Conservation (phyloP, 1,140 invertebrate species). For the Sitobion miscanthi region DNA sequence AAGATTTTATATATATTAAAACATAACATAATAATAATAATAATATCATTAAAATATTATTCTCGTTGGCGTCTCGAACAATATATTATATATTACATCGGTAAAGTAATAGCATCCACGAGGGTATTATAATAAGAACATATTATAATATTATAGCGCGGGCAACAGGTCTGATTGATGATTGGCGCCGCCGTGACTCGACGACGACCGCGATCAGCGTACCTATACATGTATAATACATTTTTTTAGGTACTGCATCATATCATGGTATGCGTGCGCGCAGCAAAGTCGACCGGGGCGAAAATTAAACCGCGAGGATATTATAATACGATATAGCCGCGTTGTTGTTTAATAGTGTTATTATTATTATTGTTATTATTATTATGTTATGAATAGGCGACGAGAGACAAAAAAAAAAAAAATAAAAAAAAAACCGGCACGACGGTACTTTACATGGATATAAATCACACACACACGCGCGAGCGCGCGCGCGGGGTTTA, state of each 20-base stretch:
- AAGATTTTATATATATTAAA: neutral
- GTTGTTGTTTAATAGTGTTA: neutral
- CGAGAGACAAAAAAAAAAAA: slow-evolving; percentile 45
- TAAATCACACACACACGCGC: slow-evolving; percentile 37
- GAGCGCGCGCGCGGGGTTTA: no score
- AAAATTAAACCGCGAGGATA: slow-evolving; percentile 34
- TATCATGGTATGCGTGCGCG: neutral
- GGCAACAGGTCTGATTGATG: neutral
- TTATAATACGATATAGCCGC: neutral
- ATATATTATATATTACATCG: neutral
- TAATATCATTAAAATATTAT: neutral
- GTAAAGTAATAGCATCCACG: neutral
- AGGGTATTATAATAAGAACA: neutral
- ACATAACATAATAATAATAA: neutral
- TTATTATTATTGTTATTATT: neutral
- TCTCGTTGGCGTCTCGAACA: neutral
- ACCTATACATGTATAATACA: no score
- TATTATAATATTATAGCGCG: neutral
- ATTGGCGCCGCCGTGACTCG: slow-evolving; percentile 1
- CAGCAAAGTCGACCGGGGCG: neutral
- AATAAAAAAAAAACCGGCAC: slow-evolving; percentile 1
- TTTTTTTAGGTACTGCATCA: neutral
- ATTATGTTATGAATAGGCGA: slow-evolving; percentile 41
- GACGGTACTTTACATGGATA: slow-evolving; percentile 25
- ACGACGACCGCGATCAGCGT: neutral